Evolutionary conservation across 2,113 vertebrate species (phyloP).

Genomic region (Abramis brama): DNA sequence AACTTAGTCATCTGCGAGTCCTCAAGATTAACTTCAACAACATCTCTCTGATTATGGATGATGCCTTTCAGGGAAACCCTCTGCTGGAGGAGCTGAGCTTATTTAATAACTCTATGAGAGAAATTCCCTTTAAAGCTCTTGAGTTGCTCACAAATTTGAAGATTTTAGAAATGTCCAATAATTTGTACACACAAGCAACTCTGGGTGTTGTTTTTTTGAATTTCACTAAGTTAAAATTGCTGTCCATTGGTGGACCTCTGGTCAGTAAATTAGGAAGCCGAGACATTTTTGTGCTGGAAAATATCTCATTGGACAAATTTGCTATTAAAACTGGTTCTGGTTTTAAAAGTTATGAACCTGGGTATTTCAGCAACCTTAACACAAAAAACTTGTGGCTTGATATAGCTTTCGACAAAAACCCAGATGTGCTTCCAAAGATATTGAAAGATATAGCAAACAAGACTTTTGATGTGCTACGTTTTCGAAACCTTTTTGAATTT

Average conservation of each 20-base stretch:
- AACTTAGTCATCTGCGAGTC: conserved; percentile 64
- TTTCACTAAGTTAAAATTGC: conserved; percentile 64
- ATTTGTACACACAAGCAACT: conserved; percentile 70
- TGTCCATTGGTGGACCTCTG: conserved; percentile 79
- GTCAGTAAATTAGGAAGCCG: conserved; percentile 66
- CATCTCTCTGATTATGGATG: conserved; percentile 72
- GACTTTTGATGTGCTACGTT: conserved; percentile 71
- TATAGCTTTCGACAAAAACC: conserved; percentile 74
- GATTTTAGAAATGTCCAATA: conserved; percentile 80
- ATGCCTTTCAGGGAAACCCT: conserved; percentile 73
- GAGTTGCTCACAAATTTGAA: conserved; percentile 67
- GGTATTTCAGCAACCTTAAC: conserved; percentile 75
- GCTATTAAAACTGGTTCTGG: conserved; percentile 80
- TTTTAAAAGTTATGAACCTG: conserved; percentile 74
- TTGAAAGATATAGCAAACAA: conserved; percentile 77
- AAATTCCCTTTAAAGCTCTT: conserved; percentile 74
- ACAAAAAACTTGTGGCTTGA: conserved; percentile 77
- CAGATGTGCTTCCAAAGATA: conserved; percentile 67
- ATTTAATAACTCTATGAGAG: conserved; percentile 82
- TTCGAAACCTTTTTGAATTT: conserved; percentile 85
- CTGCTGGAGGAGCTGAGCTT: conserved; percentile 75
- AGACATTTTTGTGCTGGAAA: conserved; percentile 73
- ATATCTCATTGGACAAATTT: conserved; percentile 71
- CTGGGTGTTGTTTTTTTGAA: conserved; percentile 69
- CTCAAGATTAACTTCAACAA: conserved; percentile 78